These are phyloP conservation scores for Puntigrus tetrazona DNA, from an alignment of 2,113 vertebrate species.

Conservation along the genomic window DNA sequence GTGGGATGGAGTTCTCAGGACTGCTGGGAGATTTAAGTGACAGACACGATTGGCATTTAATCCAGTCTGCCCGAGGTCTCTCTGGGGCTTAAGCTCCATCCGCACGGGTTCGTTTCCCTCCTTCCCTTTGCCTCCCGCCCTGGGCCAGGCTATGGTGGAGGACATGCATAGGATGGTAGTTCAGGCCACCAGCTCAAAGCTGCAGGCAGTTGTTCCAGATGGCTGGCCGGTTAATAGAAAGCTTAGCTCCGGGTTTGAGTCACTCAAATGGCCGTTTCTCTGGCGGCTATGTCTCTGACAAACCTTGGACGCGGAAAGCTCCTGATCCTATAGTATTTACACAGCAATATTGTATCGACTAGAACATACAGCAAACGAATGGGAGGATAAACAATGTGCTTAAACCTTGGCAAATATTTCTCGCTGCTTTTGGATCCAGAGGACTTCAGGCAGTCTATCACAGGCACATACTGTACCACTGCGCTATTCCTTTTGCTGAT, in stretches of 20 bases:
- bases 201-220: slow-evolving; percentile 28
- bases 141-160: slow-evolving; percentile 1
- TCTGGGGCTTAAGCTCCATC: slow-evolving; percentile 30
- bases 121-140: neutral
- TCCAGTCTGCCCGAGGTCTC: slow-evolving; percentile 38
- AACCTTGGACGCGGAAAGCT: slow-evolving; percentile 15
- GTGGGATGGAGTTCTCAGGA: slow-evolving; percentile 26
- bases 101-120: neutral
- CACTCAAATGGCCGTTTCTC: slow-evolving; percentile 28
- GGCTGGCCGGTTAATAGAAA: slow-evolving; percentile 30
- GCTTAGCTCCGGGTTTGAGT: slow-evolving; percentile 45
- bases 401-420: slow-evolving; percentile 17
- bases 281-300: neutral
- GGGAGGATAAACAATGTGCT: neutral
- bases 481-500: neutral
- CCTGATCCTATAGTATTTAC: slow-evolving; percentile 29
- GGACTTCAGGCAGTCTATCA: neutral
- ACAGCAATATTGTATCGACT: neutral
- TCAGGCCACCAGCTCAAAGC: slow-evolving; percentile 12
- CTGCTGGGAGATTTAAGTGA: slow-evolving; percentile 45
- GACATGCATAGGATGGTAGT: slow-evolving; percentile 17
- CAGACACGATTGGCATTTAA: slow-evolving; percentile 51
- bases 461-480: neutral
- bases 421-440: neutral
- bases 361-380: slow-evolving; percentile 24